Evolutionary conservation across 2,113 vertebrate species (phyloP).

Genomic region (Xyrauchen texanus): DNA sequence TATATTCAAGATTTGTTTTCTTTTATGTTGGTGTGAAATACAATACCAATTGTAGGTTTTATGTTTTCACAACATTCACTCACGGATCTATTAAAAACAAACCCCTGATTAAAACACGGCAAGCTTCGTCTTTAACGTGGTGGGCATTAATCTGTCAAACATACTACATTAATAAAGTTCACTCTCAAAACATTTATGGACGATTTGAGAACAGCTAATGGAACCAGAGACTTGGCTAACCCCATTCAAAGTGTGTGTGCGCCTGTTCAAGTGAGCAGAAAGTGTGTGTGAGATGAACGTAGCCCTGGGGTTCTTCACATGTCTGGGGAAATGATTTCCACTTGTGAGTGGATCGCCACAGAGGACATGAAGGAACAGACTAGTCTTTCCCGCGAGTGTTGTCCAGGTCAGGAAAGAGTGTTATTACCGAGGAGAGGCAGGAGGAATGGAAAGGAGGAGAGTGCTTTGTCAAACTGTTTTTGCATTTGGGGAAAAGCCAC

Average conservation of each 20-base stretch:
- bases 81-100: too few species aligned
- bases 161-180: neutral
- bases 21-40: too few species aligned
- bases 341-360: neutral
- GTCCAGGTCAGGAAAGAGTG: neutral
- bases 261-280: neutral
- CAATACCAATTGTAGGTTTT: too few species aligned
- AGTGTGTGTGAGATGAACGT: neutral
- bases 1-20: too few species aligned
- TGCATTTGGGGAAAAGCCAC: neutral
- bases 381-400: constrained; percentile 28
- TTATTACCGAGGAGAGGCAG: neutral
- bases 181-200: neutral
- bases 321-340: constrained; percentile 25
- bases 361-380: constrained; percentile 32
- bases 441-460: neutral
- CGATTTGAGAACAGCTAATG: neutral
- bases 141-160: neutral
- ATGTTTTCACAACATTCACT: too few species aligned
- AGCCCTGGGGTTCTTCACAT: constrained; percentile 2
- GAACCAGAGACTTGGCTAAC: neutral
- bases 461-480: neutral
- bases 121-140: too few species aligned
- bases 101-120: too few species aligned
- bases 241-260: constrained; percentile 17